Percentiles rank a stretch among this genome's conserved stretches.
Evolutionary conservation across 2,797 vertebrate species (phyloP).

Genomic region (Tragopan temminckii): DNA sequence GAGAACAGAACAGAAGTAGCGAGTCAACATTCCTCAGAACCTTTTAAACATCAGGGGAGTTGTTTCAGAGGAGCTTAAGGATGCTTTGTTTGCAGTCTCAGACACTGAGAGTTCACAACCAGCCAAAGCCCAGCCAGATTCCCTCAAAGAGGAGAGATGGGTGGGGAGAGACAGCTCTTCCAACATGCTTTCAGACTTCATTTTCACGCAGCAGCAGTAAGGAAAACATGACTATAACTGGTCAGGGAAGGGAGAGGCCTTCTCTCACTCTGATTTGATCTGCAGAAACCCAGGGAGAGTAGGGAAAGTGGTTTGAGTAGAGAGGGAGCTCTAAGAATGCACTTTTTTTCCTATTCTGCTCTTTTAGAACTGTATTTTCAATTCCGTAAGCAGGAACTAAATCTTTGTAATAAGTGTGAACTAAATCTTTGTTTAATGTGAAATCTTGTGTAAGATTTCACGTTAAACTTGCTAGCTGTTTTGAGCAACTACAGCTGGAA

Average conservation of each 20-base stretch:
- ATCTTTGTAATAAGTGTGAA: background rate
- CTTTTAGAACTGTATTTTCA: background rate
- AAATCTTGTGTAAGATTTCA: background rate
- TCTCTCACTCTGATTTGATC: background rate
- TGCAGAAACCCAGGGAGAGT: background rate
- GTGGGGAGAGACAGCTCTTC: background rate
- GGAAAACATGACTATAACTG: background rate
- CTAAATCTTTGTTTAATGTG: background rate
- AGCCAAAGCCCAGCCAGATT: background rate
- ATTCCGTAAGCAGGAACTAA: background rate
- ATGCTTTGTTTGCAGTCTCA: background rate
- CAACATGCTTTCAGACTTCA: background rate
- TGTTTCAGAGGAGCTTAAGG: background rate
- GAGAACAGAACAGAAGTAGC: background rate
- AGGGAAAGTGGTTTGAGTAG: background rate
- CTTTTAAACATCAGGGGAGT: background rate
- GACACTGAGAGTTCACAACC: background rate
- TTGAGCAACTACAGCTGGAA: background rate
- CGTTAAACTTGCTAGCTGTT: background rate
- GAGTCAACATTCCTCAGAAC: background rate
- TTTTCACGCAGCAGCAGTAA: background rate
- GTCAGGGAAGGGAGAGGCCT: background rate
- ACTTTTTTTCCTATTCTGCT: background rate
- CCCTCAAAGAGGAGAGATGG: background rate
- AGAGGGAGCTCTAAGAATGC: background rate